Conservation (phyloP, 1,140 invertebrate species). For the Odontomachus brunneus region DNA sequence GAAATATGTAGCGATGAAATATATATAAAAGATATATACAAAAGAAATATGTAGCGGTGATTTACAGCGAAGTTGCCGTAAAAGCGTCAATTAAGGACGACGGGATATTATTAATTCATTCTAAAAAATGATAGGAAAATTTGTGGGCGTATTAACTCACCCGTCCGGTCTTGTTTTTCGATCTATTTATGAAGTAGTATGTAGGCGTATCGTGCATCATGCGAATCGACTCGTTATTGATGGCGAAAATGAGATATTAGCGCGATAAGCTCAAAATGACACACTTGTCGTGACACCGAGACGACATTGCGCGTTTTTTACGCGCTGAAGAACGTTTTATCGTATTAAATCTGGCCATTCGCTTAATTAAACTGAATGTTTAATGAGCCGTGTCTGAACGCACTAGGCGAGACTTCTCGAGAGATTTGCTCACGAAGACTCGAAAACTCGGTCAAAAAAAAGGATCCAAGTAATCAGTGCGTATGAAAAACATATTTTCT, state of each 20-base stretch:
- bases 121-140: conserved; percentile 24
- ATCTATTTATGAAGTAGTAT: conserved; percentile 31
- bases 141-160: conserved; percentile 10
- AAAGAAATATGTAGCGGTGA: not conserved
- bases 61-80: not conserved
- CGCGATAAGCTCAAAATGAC: conserved; percentile 38
- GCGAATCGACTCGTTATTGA: conserved; percentile 32
- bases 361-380: conserved; percentile 50
- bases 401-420: not conserved
- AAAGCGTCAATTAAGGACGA: not conserved
- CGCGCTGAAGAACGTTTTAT: not conserved
- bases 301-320: conserved; percentile 20
- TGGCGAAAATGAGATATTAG: conserved; percentile 16
- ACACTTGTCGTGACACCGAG: not conserved
- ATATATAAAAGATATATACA: no score
- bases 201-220: not conserved
- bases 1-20: not conserved
- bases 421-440: not conserved
- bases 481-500: not conserved
- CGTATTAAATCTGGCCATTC: conserved; percentile 36
- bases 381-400: conserved; percentile 9
- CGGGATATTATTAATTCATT: conserved; percentile 1
- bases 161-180: not conserved
- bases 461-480: not conserved
- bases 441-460: not conserved